Conservation (phyloP, 92 coral and sea anemone species). For the Phymanthus crucifer region DNA sequence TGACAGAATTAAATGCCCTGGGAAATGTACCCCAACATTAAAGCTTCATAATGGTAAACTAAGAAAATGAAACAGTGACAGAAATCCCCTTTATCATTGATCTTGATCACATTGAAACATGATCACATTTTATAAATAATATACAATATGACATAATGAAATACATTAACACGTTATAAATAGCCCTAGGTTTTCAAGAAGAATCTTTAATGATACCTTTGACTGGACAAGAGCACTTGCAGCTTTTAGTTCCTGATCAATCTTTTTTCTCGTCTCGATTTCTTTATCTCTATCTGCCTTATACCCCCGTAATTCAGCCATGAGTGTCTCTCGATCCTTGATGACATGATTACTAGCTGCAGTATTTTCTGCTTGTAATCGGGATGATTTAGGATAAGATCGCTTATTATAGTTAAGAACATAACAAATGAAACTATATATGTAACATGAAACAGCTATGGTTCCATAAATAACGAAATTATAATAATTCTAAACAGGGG, state of each 20-base stretch:
- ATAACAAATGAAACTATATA: background rate
- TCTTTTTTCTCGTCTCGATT: slow-evolving; percentile 67
- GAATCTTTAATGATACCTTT: slow-evolving; percentile 56
- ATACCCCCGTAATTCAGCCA: slow-evolving; percentile 56
- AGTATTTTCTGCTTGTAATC: background rate
- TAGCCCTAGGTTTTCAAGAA: background rate
- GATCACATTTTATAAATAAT: background rate
- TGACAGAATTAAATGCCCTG: background rate
- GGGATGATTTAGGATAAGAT: slow-evolving; percentile 11
- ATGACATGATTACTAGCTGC: slow-evolving; percentile 17
- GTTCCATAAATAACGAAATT: background rate
- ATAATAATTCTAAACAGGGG: background rate
- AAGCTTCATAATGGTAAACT: background rate
- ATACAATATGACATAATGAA: background rate
- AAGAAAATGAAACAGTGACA: background rate
- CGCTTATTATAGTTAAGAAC: background rate
- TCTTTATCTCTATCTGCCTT: slow-evolving; percentile 70
- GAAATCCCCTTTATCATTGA: background rate
- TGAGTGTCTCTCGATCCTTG: slow-evolving; percentile 60
- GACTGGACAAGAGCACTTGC: slow-evolving; percentile 66
- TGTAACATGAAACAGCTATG: background rate
- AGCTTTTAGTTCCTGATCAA: slow-evolving; percentile 73
- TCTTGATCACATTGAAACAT: background rate
- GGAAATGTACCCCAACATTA: background rate
- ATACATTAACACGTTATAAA: background rate